Base-by-base conservation (phyloP, 2,888 invertebrate genomes). In the Diplolepis rosae region DNA sequence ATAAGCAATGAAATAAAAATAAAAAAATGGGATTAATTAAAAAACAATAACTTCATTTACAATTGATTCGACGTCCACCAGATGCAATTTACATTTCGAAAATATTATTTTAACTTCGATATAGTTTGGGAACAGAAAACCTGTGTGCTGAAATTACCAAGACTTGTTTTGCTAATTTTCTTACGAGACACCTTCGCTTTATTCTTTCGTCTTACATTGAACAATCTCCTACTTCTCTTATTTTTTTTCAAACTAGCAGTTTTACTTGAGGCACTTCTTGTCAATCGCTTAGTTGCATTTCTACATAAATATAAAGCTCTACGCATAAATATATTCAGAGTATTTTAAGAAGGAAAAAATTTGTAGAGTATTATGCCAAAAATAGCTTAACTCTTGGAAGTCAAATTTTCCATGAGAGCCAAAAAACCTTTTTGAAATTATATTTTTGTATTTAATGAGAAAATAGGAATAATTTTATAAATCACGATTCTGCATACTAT, bases 171-270 rank as follows among this genome's bases (percentile, higher is more conserved):
- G n/a, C 27, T 52, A 6, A 4, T 54, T 15, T 1, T 42, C 4
- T 42, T 45, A 11, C 13, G 32, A 1, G 15, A 11, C 22, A 11
- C 13, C 22, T 22, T 32, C 4, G 4, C 18, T 32, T 11, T 56
- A 56, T 32, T 56, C 13, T 32, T 56, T 22, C n/a, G 30, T 13
- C 18, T 13, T 7, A 35, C 56, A 35, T 35, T 56, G 13, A 56
- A 35, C 56, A 56, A 22, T 24, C 56, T 56, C 13, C 35, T 56
- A 11, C 32, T 35, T n/a, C 56, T 56, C 11, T 56, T 56, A 4
- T 32, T 56, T 32, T 35, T 56, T 30, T 56, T 56, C 5, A 35
- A 56, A 35, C 1, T 32, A 7, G 18, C 11, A 7, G 22, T 18
- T 32, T 56, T 56, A 13, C 32, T 9, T 5, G 56, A 56, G 9